A percentile compares a stretch with the other conserved stretches of the same genome.
Conservation (phyloP, 2,888 invertebrate genomes). For the Pecten maximus region DNA sequence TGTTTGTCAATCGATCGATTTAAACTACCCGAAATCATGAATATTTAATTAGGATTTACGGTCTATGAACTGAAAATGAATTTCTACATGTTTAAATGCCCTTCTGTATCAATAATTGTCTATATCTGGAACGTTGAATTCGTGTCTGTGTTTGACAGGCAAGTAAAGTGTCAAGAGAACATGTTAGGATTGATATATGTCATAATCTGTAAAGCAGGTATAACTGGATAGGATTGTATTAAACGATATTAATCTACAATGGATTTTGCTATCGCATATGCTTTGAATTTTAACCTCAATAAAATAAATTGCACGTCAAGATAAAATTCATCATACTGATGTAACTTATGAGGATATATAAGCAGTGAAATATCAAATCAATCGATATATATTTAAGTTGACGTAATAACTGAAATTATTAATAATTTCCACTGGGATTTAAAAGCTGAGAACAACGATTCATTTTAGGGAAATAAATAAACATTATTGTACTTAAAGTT, state of each 20-base stretch:
- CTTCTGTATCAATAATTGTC: background rate
- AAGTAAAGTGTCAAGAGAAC: background rate
- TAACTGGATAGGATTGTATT: background rate
- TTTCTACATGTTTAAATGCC: background rate
- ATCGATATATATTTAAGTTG: too few species aligned
- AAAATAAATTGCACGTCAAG: too few species aligned
- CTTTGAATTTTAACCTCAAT: too few species aligned
- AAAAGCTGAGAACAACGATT: too few species aligned
- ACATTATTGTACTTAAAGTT: too few species aligned
- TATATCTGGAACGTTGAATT: background rate
- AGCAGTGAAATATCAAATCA: too few species aligned
- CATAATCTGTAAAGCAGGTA: background rate
- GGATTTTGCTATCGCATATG: too few species aligned
- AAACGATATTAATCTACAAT: background rate
- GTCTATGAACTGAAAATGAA: background rate
- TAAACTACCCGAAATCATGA: conserved; percentile 15
- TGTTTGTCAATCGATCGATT: background rate
- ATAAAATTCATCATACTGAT: too few species aligned
- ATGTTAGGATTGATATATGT: background rate
- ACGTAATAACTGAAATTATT: too few species aligned
- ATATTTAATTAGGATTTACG: background rate
- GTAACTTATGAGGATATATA: too few species aligned
- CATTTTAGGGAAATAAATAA: too few species aligned
- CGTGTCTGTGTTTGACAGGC: background rate
- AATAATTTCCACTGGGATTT: too few species aligned